Conservation (phyloP, 2,797 vertebrate species). For the Falco cherrug region DNA sequence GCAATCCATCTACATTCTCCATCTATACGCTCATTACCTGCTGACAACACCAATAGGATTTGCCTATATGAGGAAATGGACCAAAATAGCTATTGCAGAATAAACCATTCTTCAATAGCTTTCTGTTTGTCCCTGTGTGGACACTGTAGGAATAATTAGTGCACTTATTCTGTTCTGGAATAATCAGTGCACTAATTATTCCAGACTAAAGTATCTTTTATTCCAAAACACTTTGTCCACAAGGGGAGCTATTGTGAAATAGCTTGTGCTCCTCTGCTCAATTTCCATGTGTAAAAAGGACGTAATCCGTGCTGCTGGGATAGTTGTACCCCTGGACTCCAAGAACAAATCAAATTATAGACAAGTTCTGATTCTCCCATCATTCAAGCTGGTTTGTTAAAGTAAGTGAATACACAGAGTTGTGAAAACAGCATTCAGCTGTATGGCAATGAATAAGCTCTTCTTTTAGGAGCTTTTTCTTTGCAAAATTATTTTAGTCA, state of each 20-base stretch:
- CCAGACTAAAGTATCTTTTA: constrained; percentile 61
- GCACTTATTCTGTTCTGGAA: constrained; percentile 53
- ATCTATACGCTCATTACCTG: constrained; percentile 65
- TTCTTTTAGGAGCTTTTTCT: background rate
- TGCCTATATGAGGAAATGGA: constrained; percentile 52
- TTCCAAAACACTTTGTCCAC: constrained; percentile 60
- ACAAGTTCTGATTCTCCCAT: background rate
- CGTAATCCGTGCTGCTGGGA: background rate
- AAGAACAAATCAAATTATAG: background rate
- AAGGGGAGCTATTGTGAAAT: constrained; percentile 66
- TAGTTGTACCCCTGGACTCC: background rate
- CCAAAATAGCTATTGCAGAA: constrained; percentile 58
- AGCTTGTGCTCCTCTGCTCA: constrained; percentile 7
- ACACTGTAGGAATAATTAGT: constrained; percentile 65
- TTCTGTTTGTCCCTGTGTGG: constrained; percentile 63
- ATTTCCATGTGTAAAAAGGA: constrained; percentile 51
- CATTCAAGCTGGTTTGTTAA: background rate
- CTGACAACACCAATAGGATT: constrained; percentile 67
- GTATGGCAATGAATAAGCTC: background rate
- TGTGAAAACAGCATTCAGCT: constrained; percentile 33
- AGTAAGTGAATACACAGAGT: background rate
- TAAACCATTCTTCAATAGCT: constrained; percentile 55
- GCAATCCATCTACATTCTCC: constrained; percentile 60
- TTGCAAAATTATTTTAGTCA: constrained; percentile 39
- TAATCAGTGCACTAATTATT: constrained; percentile 63